phyloP scores from a whole-genome alignment of 2,113 vertebrate species.

The Paradisaea rubra region DNA sequence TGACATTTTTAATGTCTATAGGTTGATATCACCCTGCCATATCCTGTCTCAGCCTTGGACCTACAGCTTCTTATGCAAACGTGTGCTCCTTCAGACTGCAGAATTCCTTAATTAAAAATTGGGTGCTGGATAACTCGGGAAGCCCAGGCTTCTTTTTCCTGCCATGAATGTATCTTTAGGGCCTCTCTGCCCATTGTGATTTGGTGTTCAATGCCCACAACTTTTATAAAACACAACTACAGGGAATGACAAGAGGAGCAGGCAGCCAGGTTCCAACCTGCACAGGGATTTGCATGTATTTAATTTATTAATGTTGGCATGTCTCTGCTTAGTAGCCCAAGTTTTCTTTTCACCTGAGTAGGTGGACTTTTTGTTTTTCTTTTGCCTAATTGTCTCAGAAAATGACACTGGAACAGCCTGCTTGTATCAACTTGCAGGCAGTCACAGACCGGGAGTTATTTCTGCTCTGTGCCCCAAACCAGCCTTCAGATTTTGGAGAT shows the following conservation, averaged over 20 bases:
- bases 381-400: neutral
- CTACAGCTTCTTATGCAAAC: neutral
- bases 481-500: neutral
- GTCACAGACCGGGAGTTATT: neutral
- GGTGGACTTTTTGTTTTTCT: constrained; percentile 23
- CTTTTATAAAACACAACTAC: neutral
- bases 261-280: constrained; percentile 6
- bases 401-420: neutral
- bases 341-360: neutral
- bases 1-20: neutral
- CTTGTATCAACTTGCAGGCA: neutral
- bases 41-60: neutral
- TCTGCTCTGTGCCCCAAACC: neutral
- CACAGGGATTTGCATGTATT: neutral
- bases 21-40: neutral
- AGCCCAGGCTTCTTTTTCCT: neutral
- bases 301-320: neutral
- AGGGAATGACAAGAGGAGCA: neutral
- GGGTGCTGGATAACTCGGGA: neutral
- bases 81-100: neutral
- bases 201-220: neutral
- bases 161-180: neutral
- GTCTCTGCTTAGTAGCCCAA: neutral
- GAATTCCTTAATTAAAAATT: neutral
- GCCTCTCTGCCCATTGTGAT: fast-evolving